These are phyloP conservation scores for Dryococelus australis DNA, from an alignment of 2,888 invertebrate species.

Conservation along the genomic window DNA sequence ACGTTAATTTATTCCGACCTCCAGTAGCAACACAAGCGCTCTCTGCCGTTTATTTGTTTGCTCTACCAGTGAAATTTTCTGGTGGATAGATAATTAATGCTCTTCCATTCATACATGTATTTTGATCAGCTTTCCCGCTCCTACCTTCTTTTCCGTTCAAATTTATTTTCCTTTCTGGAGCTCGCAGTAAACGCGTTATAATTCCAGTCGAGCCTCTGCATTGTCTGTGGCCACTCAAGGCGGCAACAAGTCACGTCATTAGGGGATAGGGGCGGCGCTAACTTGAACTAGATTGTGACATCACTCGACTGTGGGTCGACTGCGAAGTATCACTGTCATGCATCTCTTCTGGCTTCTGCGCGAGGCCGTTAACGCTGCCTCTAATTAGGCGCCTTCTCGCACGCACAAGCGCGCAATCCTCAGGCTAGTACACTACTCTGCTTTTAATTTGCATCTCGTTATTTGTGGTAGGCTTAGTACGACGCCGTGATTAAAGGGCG, in stretches of 20 bases:
- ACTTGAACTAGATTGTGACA: not conserved
- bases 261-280: not conserved
- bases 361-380: not conserved
- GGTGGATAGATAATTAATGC: not conserved
- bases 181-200: not conserved
- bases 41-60: not conserved
- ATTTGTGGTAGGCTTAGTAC: not conserved
- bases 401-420: not conserved
- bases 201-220: not conserved
- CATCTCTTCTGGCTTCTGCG: not conserved
- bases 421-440: not conserved
- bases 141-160: not conserved
- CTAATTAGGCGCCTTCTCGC: not conserved
- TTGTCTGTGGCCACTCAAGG: not conserved
- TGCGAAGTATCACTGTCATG: not conserved
- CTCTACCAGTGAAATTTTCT: not conserved
- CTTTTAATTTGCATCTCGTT: not conserved
- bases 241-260: not conserved
- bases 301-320: not conserved
- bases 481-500: no score
- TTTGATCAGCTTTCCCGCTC: not conserved
- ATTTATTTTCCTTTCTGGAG: not conserved
- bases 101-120: not conserved
- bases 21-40: not conserved
- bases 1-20: not conserved